Base-by-base conservation (phyloP, 2,113 vertebrate genomes). In the Ceyx cyanopectus region DNA sequence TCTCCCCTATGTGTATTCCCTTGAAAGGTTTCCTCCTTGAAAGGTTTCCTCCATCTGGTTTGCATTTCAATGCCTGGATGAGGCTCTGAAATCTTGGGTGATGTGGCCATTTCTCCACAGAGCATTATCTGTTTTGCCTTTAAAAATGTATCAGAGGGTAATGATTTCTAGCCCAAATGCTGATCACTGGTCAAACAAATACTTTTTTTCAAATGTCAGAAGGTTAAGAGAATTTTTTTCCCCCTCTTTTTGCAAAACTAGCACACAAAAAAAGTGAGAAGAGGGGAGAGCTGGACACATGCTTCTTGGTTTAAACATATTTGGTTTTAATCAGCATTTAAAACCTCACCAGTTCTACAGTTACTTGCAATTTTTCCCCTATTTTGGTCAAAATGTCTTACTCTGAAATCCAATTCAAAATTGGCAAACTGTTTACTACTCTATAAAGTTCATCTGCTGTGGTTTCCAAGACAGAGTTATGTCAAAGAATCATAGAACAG, bases 191-290 rank as follows among this genome's bases (percentile, higher is more conserved):
- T 76, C 78, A 90, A 86, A 84, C 56, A 85, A 51, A 29, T 75
- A 76, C 32, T 90, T 89, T 62, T 86, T 86, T 58, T 51, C 56
- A 89, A 95, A 91, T 87, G 70, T 79, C 89, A 93, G 46, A 90
- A 80, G 84, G 90, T 11, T 9, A 90, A 76, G n/a, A 85, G 26
- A 79, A 73, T 60, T 76, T 87, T 89, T 73, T 66, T 73, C 90
- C 65, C n/a, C 65, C n/a, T 65, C 14, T 68, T 66, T 70, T 54
- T 89, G 50, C 72, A 41, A 54, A 76, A 62, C 29, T 79, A 95
- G 46, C 7, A 48, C 54, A 50, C 34, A 87, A 16, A 22, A 61
- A 61, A 76, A 9, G 17, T 32, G 37, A 81, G 22, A 78, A 86
- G 6, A 89, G 30, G 17, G n/a, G 26, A 67, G 40, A 85, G 61